A percentile compares a stretch with the other conserved stretches of the same genome.
Evolutionary conservation across 2,113 vertebrate genomes (phyloP).

Genomic region (Epinephelus moara): DNA sequence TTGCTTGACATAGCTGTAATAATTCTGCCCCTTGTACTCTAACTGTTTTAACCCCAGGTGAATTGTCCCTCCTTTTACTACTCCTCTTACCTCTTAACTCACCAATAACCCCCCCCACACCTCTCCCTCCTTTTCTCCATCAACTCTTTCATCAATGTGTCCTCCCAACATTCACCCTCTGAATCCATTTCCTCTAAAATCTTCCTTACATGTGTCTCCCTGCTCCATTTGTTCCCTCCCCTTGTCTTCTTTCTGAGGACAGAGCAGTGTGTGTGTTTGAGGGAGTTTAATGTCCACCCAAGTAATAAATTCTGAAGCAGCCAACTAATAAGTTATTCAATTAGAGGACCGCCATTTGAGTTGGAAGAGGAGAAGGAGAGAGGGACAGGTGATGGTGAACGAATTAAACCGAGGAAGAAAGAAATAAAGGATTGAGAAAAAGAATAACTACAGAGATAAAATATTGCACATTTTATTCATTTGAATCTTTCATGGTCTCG

Average conservation of each 20-base stretch:
- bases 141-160: slow-evolving; percentile 17
- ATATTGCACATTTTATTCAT: too few relatives aligned
- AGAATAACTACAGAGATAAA: neutral
- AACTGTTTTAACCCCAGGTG: neutral
- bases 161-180: neutral
- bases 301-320: slow-evolving; percentile 59
- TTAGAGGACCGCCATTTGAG: slow-evolving; percentile 38
- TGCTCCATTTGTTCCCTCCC: slow-evolving; percentile 17
- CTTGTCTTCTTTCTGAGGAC: slow-evolving; percentile 15
- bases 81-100: neutral
- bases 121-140: neutral
- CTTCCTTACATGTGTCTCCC: slow-evolving; percentile 10
- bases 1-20: neutral
- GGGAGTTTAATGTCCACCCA: slow-evolving; percentile 42
- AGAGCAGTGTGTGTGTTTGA: slow-evolving; percentile 9
- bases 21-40: neutral
- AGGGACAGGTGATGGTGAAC: neutral
- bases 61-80: neutral
- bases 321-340: slow-evolving; percentile 68
- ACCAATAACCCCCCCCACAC: neutral
- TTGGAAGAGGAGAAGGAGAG: neutral
- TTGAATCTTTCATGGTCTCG: too few relatives aligned
- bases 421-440: neutral
- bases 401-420: neutral
- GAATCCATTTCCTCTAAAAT: slow-evolving; percentile 18